Evolutionary conservation across 2,113 vertebrate genomes (phyloP).

Genomic region (Tamias sibiricus): DNA sequence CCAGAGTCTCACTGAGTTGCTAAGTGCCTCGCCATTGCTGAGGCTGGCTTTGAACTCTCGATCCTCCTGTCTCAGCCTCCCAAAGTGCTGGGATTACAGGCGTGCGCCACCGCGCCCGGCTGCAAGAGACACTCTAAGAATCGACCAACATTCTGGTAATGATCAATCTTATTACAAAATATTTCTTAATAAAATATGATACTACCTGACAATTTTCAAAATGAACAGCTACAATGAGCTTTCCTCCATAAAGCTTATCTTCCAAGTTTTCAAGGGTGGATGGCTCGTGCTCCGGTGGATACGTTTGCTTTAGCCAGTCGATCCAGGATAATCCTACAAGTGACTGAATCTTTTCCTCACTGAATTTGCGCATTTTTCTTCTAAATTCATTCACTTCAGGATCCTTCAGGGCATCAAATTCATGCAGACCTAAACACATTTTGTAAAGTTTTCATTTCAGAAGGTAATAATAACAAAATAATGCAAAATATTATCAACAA

Average conservation of each 20-base stretch:
- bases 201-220: conserved; percentile 96
- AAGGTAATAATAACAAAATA: conserved; percentile 27
- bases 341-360: conserved; percentile 93
- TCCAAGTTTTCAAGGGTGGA: conserved; percentile 88
- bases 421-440: conserved; percentile 93
- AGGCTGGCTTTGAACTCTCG: too few relatives aligned
- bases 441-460: conserved; percentile 41
- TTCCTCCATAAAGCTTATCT: conserved; percentile 90
- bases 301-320: conserved; percentile 95
- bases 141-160: background rate
- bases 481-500: conserved; percentile 35
- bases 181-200: background rate
- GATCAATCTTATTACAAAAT: background rate
- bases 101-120: too few relatives aligned
- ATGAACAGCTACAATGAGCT: conserved; percentile 95
- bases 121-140: background rate
- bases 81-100: too few relatives aligned
- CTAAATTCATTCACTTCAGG: conserved; percentile 98
- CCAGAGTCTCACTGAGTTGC: too few relatives aligned
- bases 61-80: too few relatives aligned
- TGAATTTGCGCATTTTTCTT: conserved; percentile 94
- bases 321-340: conserved; percentile 93
- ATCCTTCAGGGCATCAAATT: conserved; percentile 95
- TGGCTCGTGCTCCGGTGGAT: conserved; percentile 93
- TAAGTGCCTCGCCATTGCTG: too few relatives aligned